These are phyloP conservation scores for Climacteris rufus DNA, from an alignment of 2,113 vertebrate genomes.

Conservation along the genomic window DNA sequence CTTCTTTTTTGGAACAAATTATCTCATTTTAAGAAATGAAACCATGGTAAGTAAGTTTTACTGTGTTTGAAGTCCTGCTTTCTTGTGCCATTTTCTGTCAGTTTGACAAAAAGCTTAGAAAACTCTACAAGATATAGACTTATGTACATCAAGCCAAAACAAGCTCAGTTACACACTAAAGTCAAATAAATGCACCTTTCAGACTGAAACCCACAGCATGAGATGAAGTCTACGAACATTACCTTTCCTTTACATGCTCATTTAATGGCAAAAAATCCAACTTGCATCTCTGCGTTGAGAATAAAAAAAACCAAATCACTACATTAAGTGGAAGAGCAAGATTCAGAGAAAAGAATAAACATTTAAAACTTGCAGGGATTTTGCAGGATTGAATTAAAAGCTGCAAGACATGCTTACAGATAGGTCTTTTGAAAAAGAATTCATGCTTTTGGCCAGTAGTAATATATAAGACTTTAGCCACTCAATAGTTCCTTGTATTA, in stretches of 20 bases:
- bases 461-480: neutral
- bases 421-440: neutral
- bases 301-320: neutral
- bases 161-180: neutral
- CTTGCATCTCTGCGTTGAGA: neutral
- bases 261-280: neutral
- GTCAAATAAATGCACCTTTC: neutral
- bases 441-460: neutral
- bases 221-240: neutral
- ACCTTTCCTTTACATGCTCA: neutral
- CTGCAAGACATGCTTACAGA: neutral
- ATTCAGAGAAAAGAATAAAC: neutral
- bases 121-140: neutral
- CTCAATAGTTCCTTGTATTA: neutral
- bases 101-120: neutral
- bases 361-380: neutral
- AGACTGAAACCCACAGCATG: neutral
- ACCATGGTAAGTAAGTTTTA: neutral
- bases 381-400: conserved; percentile 26
- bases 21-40: neutral
- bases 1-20: neutral
- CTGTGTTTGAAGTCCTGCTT: neutral
- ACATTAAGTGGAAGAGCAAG: neutral
- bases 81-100: neutral
- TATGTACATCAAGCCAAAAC: neutral